A percentile compares a stretch with the other conserved stretches of the same genome.
Evolutionary conservation across 2,797 vertebrate species (phyloP).

Genomic region (Linurgus olivaceus): DNA sequence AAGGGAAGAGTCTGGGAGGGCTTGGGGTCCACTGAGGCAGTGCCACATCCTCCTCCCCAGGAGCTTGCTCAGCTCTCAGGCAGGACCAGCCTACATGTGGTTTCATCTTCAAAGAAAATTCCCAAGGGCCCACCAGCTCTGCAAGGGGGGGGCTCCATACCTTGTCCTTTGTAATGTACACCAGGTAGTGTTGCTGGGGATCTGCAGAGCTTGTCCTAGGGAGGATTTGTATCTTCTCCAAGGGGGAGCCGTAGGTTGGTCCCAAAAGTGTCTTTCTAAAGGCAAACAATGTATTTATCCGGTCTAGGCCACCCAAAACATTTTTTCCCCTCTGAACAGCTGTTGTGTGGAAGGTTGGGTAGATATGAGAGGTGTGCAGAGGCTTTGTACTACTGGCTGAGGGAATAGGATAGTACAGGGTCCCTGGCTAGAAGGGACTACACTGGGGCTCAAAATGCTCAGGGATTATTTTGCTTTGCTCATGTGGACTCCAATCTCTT

Average conservation of each 20-base stretch:
- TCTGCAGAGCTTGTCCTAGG: conserved; percentile 54
- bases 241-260: conserved; percentile 84
- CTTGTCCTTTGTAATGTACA: conserved; percentile 88
- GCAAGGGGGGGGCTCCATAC: conserved; percentile 56
- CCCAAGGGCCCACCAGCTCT: neutral
- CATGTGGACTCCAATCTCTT: neutral
- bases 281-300: neutral
- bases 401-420: neutral
- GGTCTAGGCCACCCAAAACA: neutral
- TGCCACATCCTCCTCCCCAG: neutral
- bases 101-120: neutral
- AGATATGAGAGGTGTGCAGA: neutral
- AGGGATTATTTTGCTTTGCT: neutral
- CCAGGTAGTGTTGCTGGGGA: conserved; percentile 77
- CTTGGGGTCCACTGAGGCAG: neutral
- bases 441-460: neutral
- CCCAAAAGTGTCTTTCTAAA: conserved; percentile 87
- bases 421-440: neutral
- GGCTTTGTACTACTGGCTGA: neutral
- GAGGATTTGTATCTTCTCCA: conserved; percentile 84
- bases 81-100: rapidly evolving
- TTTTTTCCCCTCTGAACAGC: neutral
- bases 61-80: neutral
- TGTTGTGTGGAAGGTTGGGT: neutral
- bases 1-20: neutral